Base-by-base conservation (phyloP, 1,140 invertebrate species). In the Hyphantria cunea region DNA sequence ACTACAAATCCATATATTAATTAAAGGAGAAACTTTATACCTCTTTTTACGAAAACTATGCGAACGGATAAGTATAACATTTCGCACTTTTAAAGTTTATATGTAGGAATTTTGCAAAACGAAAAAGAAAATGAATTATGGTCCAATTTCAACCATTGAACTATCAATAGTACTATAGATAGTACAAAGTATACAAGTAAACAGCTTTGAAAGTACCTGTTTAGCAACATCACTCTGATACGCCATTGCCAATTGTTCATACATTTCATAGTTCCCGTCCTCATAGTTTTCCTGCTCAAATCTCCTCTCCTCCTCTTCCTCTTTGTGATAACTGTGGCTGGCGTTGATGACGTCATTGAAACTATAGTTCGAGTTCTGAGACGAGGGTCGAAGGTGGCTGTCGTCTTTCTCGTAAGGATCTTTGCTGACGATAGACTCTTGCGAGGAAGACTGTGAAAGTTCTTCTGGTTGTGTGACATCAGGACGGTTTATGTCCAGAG, bases 201-300 rank as follows among this genome's bases (percentile, higher is more conserved):
- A n/a, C n/a, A n/a, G n/a, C 17, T 25, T 25, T 3, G 17, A 25
- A 25, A 25, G 1, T 25, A 25, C 17, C 17, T 25, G 74, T 48
- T 70, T 80, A 33, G 82, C 86, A 2, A 86, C 84, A 55, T 86
- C 81, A 53, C 78, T 85, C 68, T 87, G 85, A 42, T 89, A 87
- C 7, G 78, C 84, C 84, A 89, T 85, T 0, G 84, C 86, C 49
- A 86, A 41, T 5, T 86, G 86, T 50, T 89, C 86, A 14, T 82
- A 89, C 80, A 89, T 78, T 56, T 89, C 86, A 32, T 89, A 89
- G 53, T 78, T 78, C 12, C 70, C 79, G 0, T 74, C 63, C 6
- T 78, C 76, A 25, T 83, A 84, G 4, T 50, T 64, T 14, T 74
- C 72, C 25, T 48, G 59, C 7, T 39, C 37, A 10, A 74, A 75